Evolutionary conservation across 2,113 vertebrate genomes (phyloP), one percentile per base, ranked within the genome.

Genomic region (Albula goreensis): DNA sequence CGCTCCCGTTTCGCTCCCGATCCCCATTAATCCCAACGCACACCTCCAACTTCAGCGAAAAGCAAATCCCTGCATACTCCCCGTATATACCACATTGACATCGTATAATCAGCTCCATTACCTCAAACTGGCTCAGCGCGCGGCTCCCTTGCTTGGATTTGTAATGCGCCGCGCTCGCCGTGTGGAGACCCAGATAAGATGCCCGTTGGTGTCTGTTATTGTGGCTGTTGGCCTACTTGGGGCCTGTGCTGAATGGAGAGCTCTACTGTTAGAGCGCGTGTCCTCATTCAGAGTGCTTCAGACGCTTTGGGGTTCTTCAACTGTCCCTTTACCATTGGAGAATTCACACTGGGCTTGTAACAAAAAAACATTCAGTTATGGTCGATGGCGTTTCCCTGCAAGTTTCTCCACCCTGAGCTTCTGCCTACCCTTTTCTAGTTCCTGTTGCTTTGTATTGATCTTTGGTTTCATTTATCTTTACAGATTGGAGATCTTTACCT

Each of bases 1-100:
- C 66, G 83, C 83, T 88, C 83, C 50, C 83, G 89, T 86, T 87
- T 41, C 31, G 31, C 81, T 56, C 25, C 82, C 84, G 60, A 90
- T 93, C 80, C 90, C 86, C 85, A 80, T 57, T 89, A 87, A 89
- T 86, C 84, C 81, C 15, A 9, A 86, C 86, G 84, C 85, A 89
- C 86, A 81, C 56, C 41, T 86, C 66, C 77, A 48, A 41, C 78
- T 57, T 81, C 31, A 7, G 48, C 50, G 50, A 22, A 84, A 57
- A 84, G n/a, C 49, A 84, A 74, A 85, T 57, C 86, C 60, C 81
- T 52, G 17, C 74, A 17, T 85, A 79, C 85, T 74, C 86, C 57
- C 17, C 50, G 53, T 7, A 13, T 50, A 80, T 84, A 19, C 53
- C 57, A 81, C 78, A 81, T 87, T 84, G 66, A 53, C 82, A 74